These are phyloP conservation scores for Galerucella pusilla DNA, from an alignment of 2,888 invertebrate genomes.

Conservation along the genomic window DNA sequence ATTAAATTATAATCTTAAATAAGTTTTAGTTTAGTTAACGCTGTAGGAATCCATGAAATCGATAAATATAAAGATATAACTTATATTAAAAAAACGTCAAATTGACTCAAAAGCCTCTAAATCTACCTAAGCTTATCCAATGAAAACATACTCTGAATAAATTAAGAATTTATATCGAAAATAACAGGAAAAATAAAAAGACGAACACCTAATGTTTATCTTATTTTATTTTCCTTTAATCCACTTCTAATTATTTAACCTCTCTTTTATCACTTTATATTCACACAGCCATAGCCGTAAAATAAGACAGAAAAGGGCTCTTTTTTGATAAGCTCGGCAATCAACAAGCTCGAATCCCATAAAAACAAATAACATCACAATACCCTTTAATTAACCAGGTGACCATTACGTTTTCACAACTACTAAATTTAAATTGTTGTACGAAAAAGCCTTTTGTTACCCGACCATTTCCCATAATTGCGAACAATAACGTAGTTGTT, in stretches of 20 bases:
- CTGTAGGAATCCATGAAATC: too few species aligned
- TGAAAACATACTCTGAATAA: too few species aligned
- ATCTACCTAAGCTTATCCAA: too few species aligned
- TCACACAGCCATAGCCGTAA: constrained; percentile 3
- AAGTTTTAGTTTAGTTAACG: too few species aligned
- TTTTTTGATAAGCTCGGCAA: constrained; percentile 28
- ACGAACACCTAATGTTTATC: not conserved
- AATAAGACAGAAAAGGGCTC: constrained; percentile 8
- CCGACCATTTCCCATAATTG: constrained; percentile 59
- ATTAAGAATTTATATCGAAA: too few species aligned
- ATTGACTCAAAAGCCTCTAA: too few species aligned
- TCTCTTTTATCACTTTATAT: constrained; percentile 15
- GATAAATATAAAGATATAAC: too few species aligned
- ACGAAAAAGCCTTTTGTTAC: constrained; percentile 62
- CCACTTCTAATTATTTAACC: constrained; percentile 18
- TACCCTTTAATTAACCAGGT: constrained; percentile 58
- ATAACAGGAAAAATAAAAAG: too few species aligned
- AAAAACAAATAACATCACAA: constrained; percentile 54
- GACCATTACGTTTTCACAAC: constrained; percentile 60
- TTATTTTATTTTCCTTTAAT: constrained; percentile 4
- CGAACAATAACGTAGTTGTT: not conserved
- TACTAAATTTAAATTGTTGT: constrained; percentile 65
- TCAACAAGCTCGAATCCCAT: constrained; percentile 33
- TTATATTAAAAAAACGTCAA: too few species aligned
- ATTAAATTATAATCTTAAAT: too few species aligned